These are phyloP conservation scores for Blastomussa wellsi DNA, from an alignment of 92 coral and sea anemone species.

Conservation along the genomic window DNA sequence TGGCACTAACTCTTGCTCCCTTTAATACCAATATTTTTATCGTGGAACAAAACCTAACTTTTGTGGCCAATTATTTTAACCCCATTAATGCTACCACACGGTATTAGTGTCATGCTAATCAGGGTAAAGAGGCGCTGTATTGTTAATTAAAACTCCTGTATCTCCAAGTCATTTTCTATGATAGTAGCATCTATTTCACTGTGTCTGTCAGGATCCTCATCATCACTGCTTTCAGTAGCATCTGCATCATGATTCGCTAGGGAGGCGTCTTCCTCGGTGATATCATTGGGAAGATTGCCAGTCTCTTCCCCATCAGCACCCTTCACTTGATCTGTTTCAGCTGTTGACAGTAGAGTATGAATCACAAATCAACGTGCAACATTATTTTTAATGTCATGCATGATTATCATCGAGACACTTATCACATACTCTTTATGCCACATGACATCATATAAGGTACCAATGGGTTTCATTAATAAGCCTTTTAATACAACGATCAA, in stretches of 20 bases:
- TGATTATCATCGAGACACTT: no score
- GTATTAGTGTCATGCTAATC: neutral
- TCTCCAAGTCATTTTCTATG: slow-evolving; percentile 18
- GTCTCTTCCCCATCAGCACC: neutral
- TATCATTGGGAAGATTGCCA: neutral
- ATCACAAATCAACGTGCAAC: neutral
- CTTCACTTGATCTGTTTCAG: neutral
- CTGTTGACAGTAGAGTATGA: neutral
- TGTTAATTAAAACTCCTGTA: slow-evolving; percentile 1
- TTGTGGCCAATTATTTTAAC: no score
- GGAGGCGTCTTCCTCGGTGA: neutral
- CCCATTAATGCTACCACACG: no score
- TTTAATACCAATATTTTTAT: no score
- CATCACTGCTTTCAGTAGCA: slow-evolving; percentile 1
- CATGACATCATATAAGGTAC: no score
- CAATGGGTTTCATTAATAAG: no score
- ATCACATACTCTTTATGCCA: no score
- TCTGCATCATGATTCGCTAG: neutral
- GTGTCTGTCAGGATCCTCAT: neutral
- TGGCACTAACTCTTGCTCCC: no score
- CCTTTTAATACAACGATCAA: no score
- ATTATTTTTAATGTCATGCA: neutral
- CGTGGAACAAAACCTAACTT: no score
- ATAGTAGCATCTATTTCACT: slow-evolving; percentile 1
- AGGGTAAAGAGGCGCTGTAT: neutral